phyloP scores from a whole-genome alignment of 1,140 invertebrate genomes.

The Nebria ingens region DNA sequence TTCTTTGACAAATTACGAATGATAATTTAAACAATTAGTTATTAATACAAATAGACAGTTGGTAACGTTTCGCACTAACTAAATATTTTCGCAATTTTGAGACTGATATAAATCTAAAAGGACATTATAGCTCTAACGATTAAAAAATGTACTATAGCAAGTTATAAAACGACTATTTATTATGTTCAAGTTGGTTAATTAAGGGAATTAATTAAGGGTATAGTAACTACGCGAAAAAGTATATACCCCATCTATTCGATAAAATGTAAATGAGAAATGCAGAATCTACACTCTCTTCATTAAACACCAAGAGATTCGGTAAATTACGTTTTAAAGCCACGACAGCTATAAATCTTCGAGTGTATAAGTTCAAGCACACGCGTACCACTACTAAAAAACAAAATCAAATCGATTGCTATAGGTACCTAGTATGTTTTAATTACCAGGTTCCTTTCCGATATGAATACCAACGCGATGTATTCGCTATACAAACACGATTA shows the following conservation, averaged over 20 bases:
- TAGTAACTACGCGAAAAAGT: neutral
- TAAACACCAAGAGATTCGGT: neutral
- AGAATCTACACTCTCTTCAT: neutral
- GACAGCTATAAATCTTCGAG: neutral
- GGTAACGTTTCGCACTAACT: too few relatives aligned
- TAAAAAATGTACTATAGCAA: too few relatives aligned
- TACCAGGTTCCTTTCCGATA: neutral
- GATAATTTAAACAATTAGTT: too few relatives aligned
- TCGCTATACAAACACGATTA: neutral
- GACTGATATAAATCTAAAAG: too few relatives aligned
- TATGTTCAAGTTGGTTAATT: constrained; percentile 6
- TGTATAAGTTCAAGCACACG: too few relatives aligned
- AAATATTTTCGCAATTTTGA: too few relatives aligned
- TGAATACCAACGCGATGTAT: neutral
- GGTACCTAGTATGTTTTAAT: neutral
- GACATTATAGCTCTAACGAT: too few relatives aligned
- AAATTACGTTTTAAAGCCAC: neutral
- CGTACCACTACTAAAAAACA: neutral
- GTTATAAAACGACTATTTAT: constrained; percentile 4
- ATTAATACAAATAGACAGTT: too few relatives aligned
- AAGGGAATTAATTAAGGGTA: constrained; percentile 4
- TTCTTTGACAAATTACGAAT: too few relatives aligned
- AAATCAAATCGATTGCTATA: neutral
- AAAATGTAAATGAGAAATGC: constrained; percentile 8
- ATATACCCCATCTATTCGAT: neutral